Base-by-base conservation (phyloP, 1,140 invertebrate genomes). In the Aphis craccivora region DNA sequence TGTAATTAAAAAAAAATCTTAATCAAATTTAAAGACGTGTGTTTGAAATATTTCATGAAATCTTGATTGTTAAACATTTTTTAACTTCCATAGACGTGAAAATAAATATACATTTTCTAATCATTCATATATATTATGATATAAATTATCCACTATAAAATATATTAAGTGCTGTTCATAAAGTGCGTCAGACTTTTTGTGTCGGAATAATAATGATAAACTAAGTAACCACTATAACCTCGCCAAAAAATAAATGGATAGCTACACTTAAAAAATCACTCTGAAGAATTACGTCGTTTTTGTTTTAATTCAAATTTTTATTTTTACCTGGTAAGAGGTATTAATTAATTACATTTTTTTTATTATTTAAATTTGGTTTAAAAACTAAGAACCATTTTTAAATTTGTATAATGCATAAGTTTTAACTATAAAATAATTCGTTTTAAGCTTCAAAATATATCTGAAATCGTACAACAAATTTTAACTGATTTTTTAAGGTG, bases 61-160 rank as follows among this genome's bases (percentile, higher is more conserved):
- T 11, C 30, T 67, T 67, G 11, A n/a, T n/a, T 30, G 30, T 67
- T n/a, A 11, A 14, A 67, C 55, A 60, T 25, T 30, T 11, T 60
- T 67, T 67, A 60, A 67, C 30, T n/a, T n/a, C 11, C 14, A 11
- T n/a, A 67, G 30, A 60, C 25, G 55, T 60, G 8, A 8, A 60
- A 67, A n/a, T 67, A 67, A 67, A 67, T n/a, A 67, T 67, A 67
- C 25, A 67, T 67, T 67, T 67, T 67, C 60, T n/a, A 67, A 67
- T 14, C 30, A 30, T n/a, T 67, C 30, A n/a, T 3, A n/a, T n/a
- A n/a, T n/a, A 14, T 14, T n/a, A 67, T n/a, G 25, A 67, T 67
- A n/a, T n/a, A 67, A 67, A 14, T 60, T 60, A 60, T 60, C 18
- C 2, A 60, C 25, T 60, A 11, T 60, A 60, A n/a, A n/a, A 76